A percentile compares a stretch with the other conserved stretches of the same genome.
These are phyloP conservation scores for Margarornis squamiger DNA, from an alignment of 2,797 vertebrate species.

Conservation along the genomic window DNA sequence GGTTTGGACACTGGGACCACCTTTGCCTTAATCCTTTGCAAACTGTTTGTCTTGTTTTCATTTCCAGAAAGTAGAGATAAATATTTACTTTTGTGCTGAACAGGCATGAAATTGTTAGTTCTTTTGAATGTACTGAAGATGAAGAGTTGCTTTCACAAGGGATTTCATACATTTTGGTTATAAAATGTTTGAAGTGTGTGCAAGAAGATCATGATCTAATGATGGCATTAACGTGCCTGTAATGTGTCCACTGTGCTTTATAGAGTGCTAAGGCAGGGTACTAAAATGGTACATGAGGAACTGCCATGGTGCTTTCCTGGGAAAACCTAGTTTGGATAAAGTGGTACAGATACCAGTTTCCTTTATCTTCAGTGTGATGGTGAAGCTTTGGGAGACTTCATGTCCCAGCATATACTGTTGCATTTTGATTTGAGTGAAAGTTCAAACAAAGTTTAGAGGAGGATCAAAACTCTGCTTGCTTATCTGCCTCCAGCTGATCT, in stretches of 20 bases:
- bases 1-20: background rate
- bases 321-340: background rate
- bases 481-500: constrained; percentile 21
- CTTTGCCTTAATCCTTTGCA: background rate
- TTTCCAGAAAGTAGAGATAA: background rate
- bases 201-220: background rate
- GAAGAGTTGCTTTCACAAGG: background rate
- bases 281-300: background rate
- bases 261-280: background rate
- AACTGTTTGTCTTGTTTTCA: background rate
- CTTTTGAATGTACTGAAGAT: background rate
- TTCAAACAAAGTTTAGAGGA: constrained; percentile 27
- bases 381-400: background rate
- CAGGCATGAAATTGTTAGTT: background rate
- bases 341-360: background rate
- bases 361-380: background rate
- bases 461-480: constrained; percentile 11
- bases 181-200: background rate
- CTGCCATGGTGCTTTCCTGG: background rate
- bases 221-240: background rate
- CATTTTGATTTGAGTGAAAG: background rate
- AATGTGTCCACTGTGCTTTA: background rate
- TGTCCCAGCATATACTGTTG: background rate
- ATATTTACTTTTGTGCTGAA: background rate
- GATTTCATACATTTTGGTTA: background rate